Base-by-base conservation (phyloP, 2,113 vertebrate species). In the Australoheros scitulus region DNA sequence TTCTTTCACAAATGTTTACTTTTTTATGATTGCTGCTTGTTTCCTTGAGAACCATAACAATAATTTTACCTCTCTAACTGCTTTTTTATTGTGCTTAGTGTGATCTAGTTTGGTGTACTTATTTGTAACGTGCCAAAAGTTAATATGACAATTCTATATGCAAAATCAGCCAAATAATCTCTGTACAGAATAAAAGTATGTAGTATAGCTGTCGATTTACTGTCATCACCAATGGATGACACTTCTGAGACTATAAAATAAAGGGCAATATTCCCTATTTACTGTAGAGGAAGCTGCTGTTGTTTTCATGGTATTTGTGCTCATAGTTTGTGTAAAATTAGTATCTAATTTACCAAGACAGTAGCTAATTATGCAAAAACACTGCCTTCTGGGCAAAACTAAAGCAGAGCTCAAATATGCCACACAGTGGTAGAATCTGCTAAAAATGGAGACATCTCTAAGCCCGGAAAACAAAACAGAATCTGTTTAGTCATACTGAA, bases 281-380 rank as follows among this genome's bases (percentile, higher is more conserved):
- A n/a, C n/a, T n/a, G n/a, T n/a, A 29, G 36, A 60, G n/a, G 61
- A 77, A 22, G 41, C 29, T 9, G 38, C 78, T 29, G 15, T n/a
- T 22, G 14, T 22, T 58, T 81, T 85, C 29, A 58, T 20, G 34
- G 75, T 32, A n/a, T 80, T 74, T 84, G 55, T 61, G 34, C 11
- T 36, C 6, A 63, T 29, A 61, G n/a, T 82, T 61, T 75, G 60
- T 63, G 70, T 76, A 63, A 83, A 81, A 74, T 79, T 57, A 74
- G 32, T 29, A 83, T 83, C 61, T 72, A n/a, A 81, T 85, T 83
- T 72, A 87, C 61, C 72, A 63, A 78, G 17, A 26, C 79, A 72
- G 77, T 29, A 60, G 57, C 59, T 83, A 87, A 91, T 81, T 47
- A 72, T 75, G 47, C 64, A 80, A 86, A 85, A 68, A 78, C 17